Percentiles rank a stretch among this genome's conserved stretches.
Conservation (phyloP, 2,113 vertebrate genomes). For the Thalassoma bifasciatum region DNA sequence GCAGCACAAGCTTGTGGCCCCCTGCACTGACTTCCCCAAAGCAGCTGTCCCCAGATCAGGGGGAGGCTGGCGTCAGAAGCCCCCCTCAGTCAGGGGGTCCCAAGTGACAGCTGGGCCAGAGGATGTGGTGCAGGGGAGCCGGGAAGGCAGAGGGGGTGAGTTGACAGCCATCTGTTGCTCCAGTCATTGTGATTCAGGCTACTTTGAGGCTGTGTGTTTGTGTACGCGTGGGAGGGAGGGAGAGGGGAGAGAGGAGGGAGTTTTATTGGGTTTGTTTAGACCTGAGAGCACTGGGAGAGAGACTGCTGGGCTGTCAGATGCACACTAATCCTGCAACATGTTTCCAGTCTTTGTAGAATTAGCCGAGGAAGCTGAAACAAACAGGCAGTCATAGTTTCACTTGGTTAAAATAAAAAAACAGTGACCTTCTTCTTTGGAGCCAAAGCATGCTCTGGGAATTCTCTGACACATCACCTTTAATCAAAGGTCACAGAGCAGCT, state of each 20-base stretch:
- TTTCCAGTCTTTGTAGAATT: slow-evolving; percentile 37
- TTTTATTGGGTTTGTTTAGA: slow-evolving; percentile 69
- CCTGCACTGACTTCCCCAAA: slow-evolving; percentile 41
- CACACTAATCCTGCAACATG: slow-evolving; percentile 27
- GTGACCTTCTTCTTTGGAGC: slow-evolving; percentile 37
- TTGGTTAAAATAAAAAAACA: slow-evolving; percentile 33
- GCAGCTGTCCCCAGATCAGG: slow-evolving; percentile 76
- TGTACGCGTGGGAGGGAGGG: slow-evolving; percentile 37
- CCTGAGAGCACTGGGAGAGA: slow-evolving; percentile 35
- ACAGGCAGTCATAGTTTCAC: slow-evolving; percentile 22
- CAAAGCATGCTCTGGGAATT: slow-evolving; percentile 37
- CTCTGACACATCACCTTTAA: slow-evolving; percentile 48
- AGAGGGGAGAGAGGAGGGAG: slow-evolving; percentile 16
- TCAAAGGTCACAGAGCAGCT: slow-evolving; percentile 57
- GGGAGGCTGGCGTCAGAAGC: slow-evolving; percentile 73
- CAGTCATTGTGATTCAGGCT: slow-evolving; percentile 79
- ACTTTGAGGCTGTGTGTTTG: slow-evolving; percentile 56
- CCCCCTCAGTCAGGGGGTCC: slow-evolving; percentile 67
- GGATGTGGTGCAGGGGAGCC: slow-evolving; percentile 67
- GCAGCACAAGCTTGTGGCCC: slow-evolving; percentile 16
- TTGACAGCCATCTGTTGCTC: slow-evolving; percentile 83
- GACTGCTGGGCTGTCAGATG: slow-evolving; percentile 51
- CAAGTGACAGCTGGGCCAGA: slow-evolving; percentile 78
- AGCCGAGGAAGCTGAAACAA: slow-evolving; percentile 29
- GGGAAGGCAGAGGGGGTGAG: slow-evolving; percentile 65